Evolutionary conservation across 2,888 invertebrate species (phyloP).

Genomic region (Lepidocyrtoides sp.): DNA sequence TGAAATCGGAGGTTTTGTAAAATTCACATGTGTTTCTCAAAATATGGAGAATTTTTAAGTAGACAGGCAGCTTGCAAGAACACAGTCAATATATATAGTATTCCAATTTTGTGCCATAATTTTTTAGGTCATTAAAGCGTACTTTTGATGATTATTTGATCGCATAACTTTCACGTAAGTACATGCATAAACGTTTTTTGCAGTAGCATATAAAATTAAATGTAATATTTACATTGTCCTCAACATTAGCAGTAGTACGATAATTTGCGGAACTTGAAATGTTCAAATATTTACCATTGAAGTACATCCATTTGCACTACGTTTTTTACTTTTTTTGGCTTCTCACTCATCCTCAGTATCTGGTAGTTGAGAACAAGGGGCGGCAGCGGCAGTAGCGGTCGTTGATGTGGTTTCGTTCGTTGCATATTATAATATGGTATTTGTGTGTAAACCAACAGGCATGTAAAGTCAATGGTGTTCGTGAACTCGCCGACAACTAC

Average conservation of each 20-base stretch:
- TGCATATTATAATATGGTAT: conserved; percentile 2
- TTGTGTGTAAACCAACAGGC: conserved; percentile 21
- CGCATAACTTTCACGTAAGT: neutral
- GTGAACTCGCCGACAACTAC: conserved; percentile 33
- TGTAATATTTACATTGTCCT: conserved; percentile 1
- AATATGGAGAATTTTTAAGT: neutral
- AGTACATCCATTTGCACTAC: neutral
- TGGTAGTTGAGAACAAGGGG: neutral
- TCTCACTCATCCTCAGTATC: neutral
- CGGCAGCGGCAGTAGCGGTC: conserved; percentile 17
- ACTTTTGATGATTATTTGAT: neutral
- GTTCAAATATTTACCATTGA: conserved; percentile 61
- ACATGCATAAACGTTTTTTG: no score
- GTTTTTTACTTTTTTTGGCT: conserved; percentile 36
- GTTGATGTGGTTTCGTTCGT: conserved; percentile 30
- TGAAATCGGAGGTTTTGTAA: neutral
- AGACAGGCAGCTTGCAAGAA: neutral
- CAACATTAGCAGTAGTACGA: neutral
- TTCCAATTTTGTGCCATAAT: neutral
- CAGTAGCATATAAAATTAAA: neutral
- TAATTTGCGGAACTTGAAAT: conserved; percentile 47
- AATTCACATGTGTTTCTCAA: neutral
- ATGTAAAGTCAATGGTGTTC: conserved; percentile 24
- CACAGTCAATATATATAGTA: no score
- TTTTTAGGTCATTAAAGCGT: conserved; percentile 8